Conservation (phyloP, 1,140 invertebrate genomes). For the Drosophila pruinosa region DNA sequence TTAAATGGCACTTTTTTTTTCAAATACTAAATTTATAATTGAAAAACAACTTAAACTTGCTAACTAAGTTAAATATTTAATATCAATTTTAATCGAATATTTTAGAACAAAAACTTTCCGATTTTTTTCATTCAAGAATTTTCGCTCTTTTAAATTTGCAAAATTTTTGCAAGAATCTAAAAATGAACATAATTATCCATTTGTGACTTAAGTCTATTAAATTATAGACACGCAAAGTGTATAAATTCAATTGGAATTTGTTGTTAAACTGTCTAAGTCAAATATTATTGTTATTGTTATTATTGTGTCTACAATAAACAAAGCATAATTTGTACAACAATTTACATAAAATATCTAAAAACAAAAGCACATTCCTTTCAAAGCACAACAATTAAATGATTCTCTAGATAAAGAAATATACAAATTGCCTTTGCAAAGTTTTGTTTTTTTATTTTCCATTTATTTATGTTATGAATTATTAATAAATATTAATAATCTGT, state of each 20-base stretch:
- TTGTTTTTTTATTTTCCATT: no score
- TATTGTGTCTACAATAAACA: slow-evolving; percentile 59
- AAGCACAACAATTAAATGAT: slow-evolving; percentile 73
- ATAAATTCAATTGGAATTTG: neutral
- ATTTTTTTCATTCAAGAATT: no score
- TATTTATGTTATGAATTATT: slow-evolving; percentile 35
- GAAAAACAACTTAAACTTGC: no score
- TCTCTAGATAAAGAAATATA: slow-evolving; percentile 38
- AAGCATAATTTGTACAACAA: slow-evolving; percentile 61
- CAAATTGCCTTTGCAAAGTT: slow-evolving; percentile 33
- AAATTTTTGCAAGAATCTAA: no score
- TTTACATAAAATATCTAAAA: slow-evolving; percentile 81
- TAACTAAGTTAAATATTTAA: no score
- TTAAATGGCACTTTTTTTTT: neutral
- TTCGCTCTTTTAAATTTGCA: no score
- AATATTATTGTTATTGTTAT: slow-evolving; percentile 11
- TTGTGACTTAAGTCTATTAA: no score
- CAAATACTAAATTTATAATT: neutral
- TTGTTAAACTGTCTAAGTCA: neutral
- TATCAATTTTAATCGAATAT: no score
- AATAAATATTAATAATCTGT: slow-evolving; percentile 40
- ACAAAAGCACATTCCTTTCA: slow-evolving; percentile 75
- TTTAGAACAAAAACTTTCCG: no score
- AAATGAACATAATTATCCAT: no score
- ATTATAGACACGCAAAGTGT: neutral